Percentiles rank a stretch among this genome's conserved stretches.
Evolutionary conservation across 2,888 invertebrate genomes (phyloP).

Genomic region (Zaprionus obscuricornis): DNA sequence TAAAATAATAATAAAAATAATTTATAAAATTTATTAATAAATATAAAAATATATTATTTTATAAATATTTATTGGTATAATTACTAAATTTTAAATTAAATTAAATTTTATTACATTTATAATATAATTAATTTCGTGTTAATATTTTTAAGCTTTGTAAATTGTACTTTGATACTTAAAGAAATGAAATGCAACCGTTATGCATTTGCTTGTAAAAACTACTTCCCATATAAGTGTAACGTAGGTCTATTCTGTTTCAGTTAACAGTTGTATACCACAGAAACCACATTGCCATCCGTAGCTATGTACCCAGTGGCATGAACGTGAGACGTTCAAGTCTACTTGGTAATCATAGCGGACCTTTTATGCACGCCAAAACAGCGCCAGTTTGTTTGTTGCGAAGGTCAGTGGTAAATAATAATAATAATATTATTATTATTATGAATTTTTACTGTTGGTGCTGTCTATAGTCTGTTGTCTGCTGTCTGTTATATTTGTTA

Average conservation of each 20-base stretch:
- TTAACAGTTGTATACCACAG: constrained; percentile 47
- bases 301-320: constrained; percentile 26
- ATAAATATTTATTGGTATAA: too few species aligned
- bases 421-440: too few species aligned
- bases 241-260: constrained; percentile 28
- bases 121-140: too few species aligned
- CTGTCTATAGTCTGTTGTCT: constrained; percentile 6
- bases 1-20: too few species aligned
- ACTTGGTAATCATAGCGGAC: constrained; percentile 42
- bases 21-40: too few species aligned
- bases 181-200: too few species aligned
- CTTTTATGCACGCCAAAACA: constrained; percentile 23
- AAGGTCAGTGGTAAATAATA: constrained; percentile 48
- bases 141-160: too few species aligned
- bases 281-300: constrained; percentile 43
- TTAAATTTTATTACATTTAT: too few species aligned
- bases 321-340: constrained; percentile 53
- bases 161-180: too few species aligned
- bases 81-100: too few species aligned
- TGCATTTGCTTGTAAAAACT: too few species aligned
- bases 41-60: too few species aligned
- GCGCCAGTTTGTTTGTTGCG: constrained; percentile 39
- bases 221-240: constrained; percentile 22
- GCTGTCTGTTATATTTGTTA: constrained; percentile 11
- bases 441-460: constrained; percentile 18